phyloP scores from a whole-genome alignment of 2,797 vertebrate species.

The Galago senegalensis region DNA sequence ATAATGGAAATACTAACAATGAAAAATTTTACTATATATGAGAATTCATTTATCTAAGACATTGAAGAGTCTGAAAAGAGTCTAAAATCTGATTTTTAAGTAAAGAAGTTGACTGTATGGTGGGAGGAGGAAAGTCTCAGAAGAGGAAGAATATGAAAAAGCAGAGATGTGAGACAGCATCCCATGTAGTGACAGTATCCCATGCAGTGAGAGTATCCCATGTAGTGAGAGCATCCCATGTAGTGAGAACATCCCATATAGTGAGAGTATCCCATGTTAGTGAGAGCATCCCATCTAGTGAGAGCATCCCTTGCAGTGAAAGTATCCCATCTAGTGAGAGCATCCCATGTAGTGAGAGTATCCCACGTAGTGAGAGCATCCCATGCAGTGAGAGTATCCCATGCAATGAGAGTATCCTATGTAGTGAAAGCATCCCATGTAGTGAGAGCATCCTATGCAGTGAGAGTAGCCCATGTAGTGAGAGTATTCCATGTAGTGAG shows the following conservation, averaged over 20 bases:
- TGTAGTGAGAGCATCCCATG: background rate
- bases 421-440: background rate
- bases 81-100: background rate
- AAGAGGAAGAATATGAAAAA: background rate
- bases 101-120: background rate
- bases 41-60: background rate
- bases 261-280: background rate
- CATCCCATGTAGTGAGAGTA: background rate
- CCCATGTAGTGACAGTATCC: background rate
- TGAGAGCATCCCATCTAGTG: background rate
- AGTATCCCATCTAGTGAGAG: background rate
- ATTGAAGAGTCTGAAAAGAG: background rate
- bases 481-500: background rate
- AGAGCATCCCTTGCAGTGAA: background rate
- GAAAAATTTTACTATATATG: slow-evolving; percentile 1
- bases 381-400: background rate
- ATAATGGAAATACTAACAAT: background rate
- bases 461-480: background rate
- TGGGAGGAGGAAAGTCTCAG: background rate
- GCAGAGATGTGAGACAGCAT: background rate
- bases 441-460: background rate
- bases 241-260: background rate
- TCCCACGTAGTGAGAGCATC: background rate
- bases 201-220: background rate
- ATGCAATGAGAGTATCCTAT: background rate